A percentile compares a stretch with the other conserved stretches of the same genome.
phyloP scores from a whole-genome alignment of 2,888 invertebrate species.

The Coelinius sp. region DNA sequence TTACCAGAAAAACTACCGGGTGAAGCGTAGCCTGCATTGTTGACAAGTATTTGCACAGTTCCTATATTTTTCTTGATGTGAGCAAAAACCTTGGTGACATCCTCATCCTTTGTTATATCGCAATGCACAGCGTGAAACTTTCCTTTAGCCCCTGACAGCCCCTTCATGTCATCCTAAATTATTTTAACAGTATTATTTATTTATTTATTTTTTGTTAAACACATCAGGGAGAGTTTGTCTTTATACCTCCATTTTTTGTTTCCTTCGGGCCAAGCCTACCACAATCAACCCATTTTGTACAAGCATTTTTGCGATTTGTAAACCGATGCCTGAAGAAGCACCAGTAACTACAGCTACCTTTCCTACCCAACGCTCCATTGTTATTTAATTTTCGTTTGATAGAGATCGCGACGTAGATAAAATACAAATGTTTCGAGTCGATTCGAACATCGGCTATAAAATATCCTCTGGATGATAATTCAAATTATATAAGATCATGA shows the following conservation, averaged over 20 bases:
- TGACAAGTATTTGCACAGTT: slow-evolving; percentile 65
- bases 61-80: slow-evolving; percentile 63
- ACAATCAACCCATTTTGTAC: slow-evolving; percentile 73
- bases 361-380: slow-evolving; percentile 75
- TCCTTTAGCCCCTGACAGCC: slow-evolving; percentile 50
- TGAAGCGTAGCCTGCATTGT: slow-evolving; percentile 63
- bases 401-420: neutral
- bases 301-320: slow-evolving; percentile 70
- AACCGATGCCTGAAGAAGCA: slow-evolving; percentile 77
- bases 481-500: neutral
- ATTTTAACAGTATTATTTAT: neutral
- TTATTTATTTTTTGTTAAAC: no score
- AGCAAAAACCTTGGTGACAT: slow-evolving; percentile 60
- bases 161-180: slow-evolving; percentile 42
- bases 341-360: slow-evolving; percentile 78
- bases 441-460: neutral
- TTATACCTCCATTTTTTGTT: slow-evolving; percentile 69
- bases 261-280: slow-evolving; percentile 73
- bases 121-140: slow-evolving; percentile 62
- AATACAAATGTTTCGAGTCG: neutral
- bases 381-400: slow-evolving; percentile 1
- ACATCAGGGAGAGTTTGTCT: no score
- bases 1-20: slow-evolving; percentile 20
- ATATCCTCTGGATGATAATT: neutral
- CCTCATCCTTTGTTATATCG: slow-evolving; percentile 64